A percentile compares a stretch with the other conserved stretches of the same genome.
Evolutionary conservation across 2,888 invertebrate genomes (phyloP).

Genomic region (Eremobia ochroleuca): DNA sequence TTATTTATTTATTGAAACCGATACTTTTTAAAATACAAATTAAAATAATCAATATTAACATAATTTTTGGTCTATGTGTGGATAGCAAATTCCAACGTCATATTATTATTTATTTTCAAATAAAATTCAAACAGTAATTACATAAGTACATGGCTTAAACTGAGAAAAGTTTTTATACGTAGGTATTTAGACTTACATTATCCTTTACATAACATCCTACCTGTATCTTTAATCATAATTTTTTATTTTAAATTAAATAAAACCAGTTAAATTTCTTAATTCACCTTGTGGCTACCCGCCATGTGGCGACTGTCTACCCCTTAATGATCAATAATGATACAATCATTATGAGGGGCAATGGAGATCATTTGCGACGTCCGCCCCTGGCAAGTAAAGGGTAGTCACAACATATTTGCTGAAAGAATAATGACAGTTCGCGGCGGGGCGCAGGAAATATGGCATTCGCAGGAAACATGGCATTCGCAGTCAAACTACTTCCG

Average conservation of each 20-base stretch:
- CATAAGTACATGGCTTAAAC: background rate
- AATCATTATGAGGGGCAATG: constrained; percentile 78
- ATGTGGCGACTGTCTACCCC: constrained; percentile 76
- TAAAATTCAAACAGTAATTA: constrained; percentile 11
- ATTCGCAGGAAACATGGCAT: constrained; percentile 87
- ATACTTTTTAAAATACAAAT: background rate
- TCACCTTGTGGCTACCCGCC: constrained; percentile 67
- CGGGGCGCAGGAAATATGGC: constrained; percentile 84
- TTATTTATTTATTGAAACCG: background rate
- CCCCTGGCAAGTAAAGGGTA: constrained; percentile 81
- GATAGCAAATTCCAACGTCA: background rate
- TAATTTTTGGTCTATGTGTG: background rate
- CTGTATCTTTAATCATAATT: constrained; percentile 39
- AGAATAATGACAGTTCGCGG: constrained; percentile 87
- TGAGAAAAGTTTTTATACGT: background rate
- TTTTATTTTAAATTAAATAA: constrained; percentile 52
- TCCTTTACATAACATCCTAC: background rate
- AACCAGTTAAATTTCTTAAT: constrained; percentile 62
- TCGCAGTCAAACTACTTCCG: constrained; percentile 87
- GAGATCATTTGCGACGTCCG: constrained; percentile 79
- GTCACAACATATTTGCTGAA: constrained; percentile 90
- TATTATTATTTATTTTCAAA: background rate
- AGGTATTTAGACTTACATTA: background rate
- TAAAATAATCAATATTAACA: background rate
- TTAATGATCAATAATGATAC: constrained; percentile 85